Evolutionary conservation across 1,140 invertebrate species (phyloP).

Genomic region (Ctenoplectra terminalis): DNA sequence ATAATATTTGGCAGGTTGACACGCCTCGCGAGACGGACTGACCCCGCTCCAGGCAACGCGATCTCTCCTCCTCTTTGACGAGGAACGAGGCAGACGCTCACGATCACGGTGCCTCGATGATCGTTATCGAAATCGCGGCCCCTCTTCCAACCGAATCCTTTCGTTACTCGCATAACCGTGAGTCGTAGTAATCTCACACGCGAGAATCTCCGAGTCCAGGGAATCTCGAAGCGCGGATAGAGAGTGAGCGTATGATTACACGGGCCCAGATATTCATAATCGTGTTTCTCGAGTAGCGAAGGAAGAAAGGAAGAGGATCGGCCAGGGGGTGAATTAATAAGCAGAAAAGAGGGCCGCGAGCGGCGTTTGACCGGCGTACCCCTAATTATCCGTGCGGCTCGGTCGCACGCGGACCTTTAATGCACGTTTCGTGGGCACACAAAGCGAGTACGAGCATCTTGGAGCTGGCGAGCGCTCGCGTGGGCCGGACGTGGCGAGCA

Average conservation of each 20-base stretch:
- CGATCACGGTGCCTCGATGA: slow-evolving; percentile 24
- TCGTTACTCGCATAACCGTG: not conserved
- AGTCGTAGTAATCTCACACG: slow-evolving; percentile 7
- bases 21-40: slow-evolving; percentile 70
- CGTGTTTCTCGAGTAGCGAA: slow-evolving; percentile 47
- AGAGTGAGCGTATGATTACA: slow-evolving; percentile 44
- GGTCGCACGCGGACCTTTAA: slow-evolving; percentile 61
- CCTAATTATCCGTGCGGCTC: slow-evolving; percentile 64
- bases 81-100: not conserved
- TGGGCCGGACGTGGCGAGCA: slow-evolving; percentile 46
- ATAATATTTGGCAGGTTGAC: slow-evolving; percentile 79
- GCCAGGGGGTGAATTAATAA: slow-evolving; percentile 66
- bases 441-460: slow-evolving; percentile 56
- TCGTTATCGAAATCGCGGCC: slow-evolving; percentile 44
- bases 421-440: slow-evolving; percentile 63
- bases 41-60: slow-evolving; percentile 66
- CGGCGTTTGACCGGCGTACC: slow-evolving; percentile 59
- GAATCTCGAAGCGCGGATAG: slow-evolving; percentile 13
- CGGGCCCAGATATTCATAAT: slow-evolving; percentile 44
- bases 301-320: slow-evolving; percentile 22
- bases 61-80: slow-evolving; percentile 31
- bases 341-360: slow-evolving; percentile 62
- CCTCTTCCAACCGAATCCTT: slow-evolving; percentile 5
- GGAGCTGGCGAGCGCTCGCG: slow-evolving; percentile 60
- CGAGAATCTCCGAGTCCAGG: not conserved